Base-by-base conservation (phyloP, 1,140 invertebrate genomes). In the Trachymyrmex septentrionalis region DNA sequence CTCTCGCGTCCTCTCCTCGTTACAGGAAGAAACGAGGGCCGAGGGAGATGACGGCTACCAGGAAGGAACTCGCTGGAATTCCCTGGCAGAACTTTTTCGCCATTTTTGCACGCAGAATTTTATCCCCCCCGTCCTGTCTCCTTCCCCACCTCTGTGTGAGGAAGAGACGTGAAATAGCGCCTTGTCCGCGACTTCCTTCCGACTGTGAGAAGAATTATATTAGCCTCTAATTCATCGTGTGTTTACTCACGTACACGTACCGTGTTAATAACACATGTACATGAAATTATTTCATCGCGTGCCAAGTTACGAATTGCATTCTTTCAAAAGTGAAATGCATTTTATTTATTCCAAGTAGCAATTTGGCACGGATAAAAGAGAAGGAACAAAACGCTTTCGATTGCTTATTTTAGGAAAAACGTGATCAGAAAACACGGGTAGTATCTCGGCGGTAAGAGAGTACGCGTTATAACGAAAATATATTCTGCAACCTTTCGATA, bases 41-140 rank as follows among this genome's bases (percentile, higher is more conserved):
- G 76, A 91, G 87, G 85, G 86, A 88, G 91, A 88, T 89, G 87
- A 88, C 82, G 90, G 91, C 90, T 91, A 90, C 88, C 91, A 93
- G 92, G 92, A 93, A 93, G 92, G 92, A 93, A 93, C 87, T 88
- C 86, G 86, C 82, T 88, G 87, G 87, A 88, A 88, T 88, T 88
- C 80, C 80, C 87, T 75, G 50, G 66, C 55, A 38, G 64, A 64
- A 81, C 50, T 55, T 81, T 81, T 81, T 81, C 48, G 55, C 30
- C 50, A 57, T 57, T 81, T 80, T 71, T 81, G 48, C 21, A 81
- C 64, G 91, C 78, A 85, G 73, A 67, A 88, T 87, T 73, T 86
- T 66, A 69, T 78, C 61, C 66, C 76, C 61, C 66, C 76, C 87
- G 76, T 88, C 86, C 87, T 86, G 78, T 82, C 72, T 82, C 72